Evolutionary conservation across 2,888 invertebrate genomes (phyloP).

Genomic region (Graphium colonna): DNA sequence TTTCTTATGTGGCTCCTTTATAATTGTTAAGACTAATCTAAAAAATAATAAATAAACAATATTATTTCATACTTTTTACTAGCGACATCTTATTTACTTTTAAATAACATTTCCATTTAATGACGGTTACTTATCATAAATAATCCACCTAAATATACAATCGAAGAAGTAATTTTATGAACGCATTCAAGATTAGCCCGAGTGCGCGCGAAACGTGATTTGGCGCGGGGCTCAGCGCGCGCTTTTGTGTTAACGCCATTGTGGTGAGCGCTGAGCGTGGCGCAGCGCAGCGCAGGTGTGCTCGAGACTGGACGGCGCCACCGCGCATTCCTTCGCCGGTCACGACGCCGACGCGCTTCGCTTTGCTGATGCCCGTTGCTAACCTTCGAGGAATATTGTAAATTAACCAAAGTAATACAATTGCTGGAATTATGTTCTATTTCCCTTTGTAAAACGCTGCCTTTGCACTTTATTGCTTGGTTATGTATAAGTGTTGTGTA

Average conservation of each 20-base stretch:
- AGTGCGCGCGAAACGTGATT: constrained; percentile 26
- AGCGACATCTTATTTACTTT: no score
- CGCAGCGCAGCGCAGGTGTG: constrained; percentile 81
- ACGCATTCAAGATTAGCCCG: constrained; percentile 32
- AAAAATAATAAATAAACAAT: background rate
- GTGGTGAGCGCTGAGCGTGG: constrained; percentile 33
- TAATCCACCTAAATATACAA: background rate
- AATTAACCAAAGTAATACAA: no score
- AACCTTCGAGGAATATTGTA: constrained; percentile 9
- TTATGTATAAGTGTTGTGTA: no score
- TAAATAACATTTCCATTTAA: no score
- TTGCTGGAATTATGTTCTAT: no score
- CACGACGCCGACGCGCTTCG: constrained; percentile 40
- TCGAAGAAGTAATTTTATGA: constrained; percentile 5
- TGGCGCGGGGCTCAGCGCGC: constrained; percentile 25
- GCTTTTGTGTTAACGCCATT: constrained; percentile 34
- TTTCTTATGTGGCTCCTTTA: no score
- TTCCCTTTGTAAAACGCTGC: no score
- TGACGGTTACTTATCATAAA: background rate
- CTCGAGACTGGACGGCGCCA: constrained; percentile 83
- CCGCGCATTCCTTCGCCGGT: constrained; percentile 80
- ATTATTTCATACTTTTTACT: background rate
- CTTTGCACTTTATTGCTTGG: no score
- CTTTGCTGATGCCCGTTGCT: constrained; percentile 43
- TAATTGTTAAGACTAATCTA: no score